phyloP scores from a whole-genome alignment of 2,797 vertebrate genomes.

The Geotrypetes seraphini region DNA sequence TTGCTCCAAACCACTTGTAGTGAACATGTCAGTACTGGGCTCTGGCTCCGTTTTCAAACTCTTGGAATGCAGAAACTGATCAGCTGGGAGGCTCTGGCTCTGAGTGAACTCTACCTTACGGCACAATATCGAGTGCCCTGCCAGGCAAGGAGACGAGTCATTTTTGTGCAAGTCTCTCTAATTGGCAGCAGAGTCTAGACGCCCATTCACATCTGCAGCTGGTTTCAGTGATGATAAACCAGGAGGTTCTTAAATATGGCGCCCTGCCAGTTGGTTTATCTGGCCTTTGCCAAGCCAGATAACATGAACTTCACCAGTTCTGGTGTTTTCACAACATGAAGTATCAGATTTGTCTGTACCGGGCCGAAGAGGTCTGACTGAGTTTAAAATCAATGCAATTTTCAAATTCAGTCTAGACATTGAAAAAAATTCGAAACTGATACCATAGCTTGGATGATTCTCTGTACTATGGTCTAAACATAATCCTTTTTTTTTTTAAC shows the following conservation, averaged over 20 bases:
- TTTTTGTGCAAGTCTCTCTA: conserved; percentile 63
- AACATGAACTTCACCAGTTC: conserved; percentile 32
- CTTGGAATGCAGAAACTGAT: not conserved
- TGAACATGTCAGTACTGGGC: too few relatives aligned
- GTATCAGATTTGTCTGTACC: rapidly evolving
- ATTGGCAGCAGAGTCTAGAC: conserved; percentile 70
- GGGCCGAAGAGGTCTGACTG: rapidly evolving
- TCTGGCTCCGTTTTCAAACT: not conserved
- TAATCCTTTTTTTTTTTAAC: too few relatives aligned
- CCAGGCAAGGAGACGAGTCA: conserved; percentile 9
- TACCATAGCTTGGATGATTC: too few relatives aligned
- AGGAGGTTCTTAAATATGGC: conserved; percentile 50
- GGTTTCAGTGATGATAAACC: conserved; percentile 82
- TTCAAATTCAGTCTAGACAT: too few relatives aligned
- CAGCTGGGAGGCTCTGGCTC: conserved; percentile 2
- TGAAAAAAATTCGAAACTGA: too few relatives aligned
- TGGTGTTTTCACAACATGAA: not conserved
- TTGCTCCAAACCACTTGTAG: too few relatives aligned
- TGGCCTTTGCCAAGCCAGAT: conserved; percentile 37
- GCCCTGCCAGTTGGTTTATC: conserved; percentile 56
- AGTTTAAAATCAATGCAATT: too few relatives aligned
- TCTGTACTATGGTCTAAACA: too few relatives aligned
- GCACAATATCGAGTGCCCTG: not conserved
- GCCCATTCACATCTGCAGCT: conserved; percentile 70
- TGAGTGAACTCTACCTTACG: not conserved